Base-by-base conservation (phyloP, 2,113 vertebrate genomes). In the Ascaphus truei region DNA sequence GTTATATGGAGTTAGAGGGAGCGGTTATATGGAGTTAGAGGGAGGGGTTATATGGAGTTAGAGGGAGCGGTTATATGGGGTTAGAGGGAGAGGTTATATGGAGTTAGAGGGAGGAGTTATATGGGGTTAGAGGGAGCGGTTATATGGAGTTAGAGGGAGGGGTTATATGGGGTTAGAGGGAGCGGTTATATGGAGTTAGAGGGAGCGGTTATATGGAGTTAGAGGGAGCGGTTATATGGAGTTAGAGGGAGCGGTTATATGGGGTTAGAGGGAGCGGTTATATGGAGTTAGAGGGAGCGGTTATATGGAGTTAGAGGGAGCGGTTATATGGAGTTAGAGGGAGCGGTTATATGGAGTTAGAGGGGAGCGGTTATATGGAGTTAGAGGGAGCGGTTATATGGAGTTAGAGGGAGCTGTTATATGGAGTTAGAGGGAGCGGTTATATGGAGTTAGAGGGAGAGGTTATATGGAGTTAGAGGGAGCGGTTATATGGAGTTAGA, bases 81-180 rank as follows among this genome's bases (percentile, higher is more conserved):
- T 56, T 33, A 56, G 18, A 56, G 52, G 52, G 33, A n/a, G n/a
- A n/a, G n/a, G n/a, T n/a, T n/a, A n/a, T n/a, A n/a, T n/a, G 15
- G 52, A 20, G 31, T 34, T 57, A 59, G 20, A 39, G 36, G 26
- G 56, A 9, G 41, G 16, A 25, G 26, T 3, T 62, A 62, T 62
- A 62, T 45, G 39, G 59, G 31, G 59, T 62, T 30, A 45, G 45
- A 62, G 39, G 39, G 47, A n/a, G n/a, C n/a, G n/a, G n/a, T n/a
- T n/a, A n/a, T n/a, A n/a, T n/a, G 34, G n/a, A n/a, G n/a, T 41
- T 60, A 60, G 41, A 43, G 25, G 23, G 34, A 31, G n/a, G n/a
- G n/a, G 59, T 8, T 62, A 62, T 62, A 31, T 55, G 13, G 26
- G 31, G 51, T 31, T 55, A 55, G 3, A 31, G n/a, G 15, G 26